Evolutionary conservation across 2,113 vertebrate species (phyloP).

Genomic region (Rhynchomys soricoides): DNA sequence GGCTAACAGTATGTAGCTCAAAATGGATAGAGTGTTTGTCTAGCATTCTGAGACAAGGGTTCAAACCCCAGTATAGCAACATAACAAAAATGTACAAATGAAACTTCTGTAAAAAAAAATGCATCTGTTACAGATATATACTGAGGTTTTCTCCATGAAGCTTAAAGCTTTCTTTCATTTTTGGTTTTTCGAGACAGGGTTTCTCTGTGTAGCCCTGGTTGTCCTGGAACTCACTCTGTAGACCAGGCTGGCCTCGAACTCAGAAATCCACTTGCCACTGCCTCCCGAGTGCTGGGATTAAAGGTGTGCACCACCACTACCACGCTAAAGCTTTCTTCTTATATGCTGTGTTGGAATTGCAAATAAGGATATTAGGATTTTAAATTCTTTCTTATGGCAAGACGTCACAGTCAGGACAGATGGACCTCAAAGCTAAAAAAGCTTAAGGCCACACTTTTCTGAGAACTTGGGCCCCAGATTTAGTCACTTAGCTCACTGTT

Average conservation of each 20-base stretch:
- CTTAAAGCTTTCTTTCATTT: slow-evolving; percentile 38
- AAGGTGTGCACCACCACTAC: too few relatives aligned
- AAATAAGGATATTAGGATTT: background rate
- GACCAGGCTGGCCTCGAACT: too few relatives aligned
- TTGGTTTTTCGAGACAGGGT: too few relatives aligned
- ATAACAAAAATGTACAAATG: background rate
- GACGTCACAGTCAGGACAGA: slow-evolving; percentile 3
- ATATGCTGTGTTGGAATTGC: background rate
- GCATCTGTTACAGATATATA: background rate
- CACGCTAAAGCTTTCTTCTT: slow-evolving; percentile 21
- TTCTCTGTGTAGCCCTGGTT: too few relatives aligned
- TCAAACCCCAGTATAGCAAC: background rate
- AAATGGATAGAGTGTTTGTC: background rate
- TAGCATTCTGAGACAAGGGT: background rate
- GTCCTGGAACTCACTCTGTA: too few relatives aligned
- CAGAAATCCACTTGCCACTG: too few relatives aligned
- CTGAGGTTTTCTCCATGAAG: background rate
- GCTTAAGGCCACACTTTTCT: background rate
- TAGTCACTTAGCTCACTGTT: background rate
- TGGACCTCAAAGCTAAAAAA: background rate
- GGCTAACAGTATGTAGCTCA: background rate
- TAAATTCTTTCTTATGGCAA: background rate
- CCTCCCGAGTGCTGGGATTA: too few relatives aligned
- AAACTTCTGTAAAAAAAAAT: background rate
- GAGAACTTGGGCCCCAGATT: background rate